phyloP scores from a whole-genome alignment of 1,140 invertebrate species.

The Triops longicaudatus region DNA sequence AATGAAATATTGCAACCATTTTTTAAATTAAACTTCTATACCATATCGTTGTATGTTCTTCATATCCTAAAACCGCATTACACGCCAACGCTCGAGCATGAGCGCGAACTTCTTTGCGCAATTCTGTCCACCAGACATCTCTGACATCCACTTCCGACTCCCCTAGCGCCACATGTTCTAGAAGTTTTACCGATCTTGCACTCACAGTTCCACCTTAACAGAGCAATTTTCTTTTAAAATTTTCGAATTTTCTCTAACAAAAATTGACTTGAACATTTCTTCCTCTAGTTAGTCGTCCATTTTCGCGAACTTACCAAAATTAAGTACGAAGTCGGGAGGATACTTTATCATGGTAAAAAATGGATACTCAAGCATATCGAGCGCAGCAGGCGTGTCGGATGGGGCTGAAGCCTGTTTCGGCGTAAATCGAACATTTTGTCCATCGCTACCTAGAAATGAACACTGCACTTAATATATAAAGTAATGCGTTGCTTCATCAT shows the following conservation, averaged over 20 bases:
- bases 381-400: neutral
- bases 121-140: conserved; percentile 91
- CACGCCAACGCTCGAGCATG: conserved; percentile 82
- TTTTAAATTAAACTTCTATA: conserved; percentile 38
- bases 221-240: too few species aligned
- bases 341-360: conserved; percentile 89
- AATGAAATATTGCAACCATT: neutral
- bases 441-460: neutral
- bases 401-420: conserved; percentile 21
- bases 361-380: conserved; percentile 76
- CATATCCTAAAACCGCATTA: conserved; percentile 88
- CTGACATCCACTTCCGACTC: conserved; percentile 73
- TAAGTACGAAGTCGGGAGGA: conserved; percentile 75
- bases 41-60: conserved; percentile 82
- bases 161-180: conserved; percentile 59
- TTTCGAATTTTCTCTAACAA: too few species aligned
- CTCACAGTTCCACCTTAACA: conserved; percentile 70
- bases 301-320: conserved; percentile 59
- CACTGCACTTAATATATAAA: too few species aligned
- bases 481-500: too few species aligned
- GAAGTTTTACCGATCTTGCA: conserved; percentile 74
- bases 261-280: too few species aligned
- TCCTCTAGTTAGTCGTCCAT: too few species aligned
- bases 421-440: neutral
- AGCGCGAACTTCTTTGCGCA: conserved; percentile 85